Percentiles rank a stretch among this genome's conserved stretches.
Evolutionary conservation across 2,888 invertebrate genomes (phyloP).

Genomic region (Marasmarcha lunaedactyla): DNA sequence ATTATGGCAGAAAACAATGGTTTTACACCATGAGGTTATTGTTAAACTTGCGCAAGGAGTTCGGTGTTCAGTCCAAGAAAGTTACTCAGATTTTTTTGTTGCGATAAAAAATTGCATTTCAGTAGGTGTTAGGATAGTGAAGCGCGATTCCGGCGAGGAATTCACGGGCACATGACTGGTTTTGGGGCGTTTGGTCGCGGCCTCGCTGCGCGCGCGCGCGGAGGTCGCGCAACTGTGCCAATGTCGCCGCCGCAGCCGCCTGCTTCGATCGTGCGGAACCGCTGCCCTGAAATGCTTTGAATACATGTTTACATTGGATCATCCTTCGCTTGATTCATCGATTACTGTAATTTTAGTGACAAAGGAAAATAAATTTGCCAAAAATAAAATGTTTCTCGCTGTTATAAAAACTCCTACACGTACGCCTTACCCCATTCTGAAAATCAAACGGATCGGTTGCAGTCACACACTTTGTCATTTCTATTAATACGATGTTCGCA

Average conservation of each 20-base stretch:
- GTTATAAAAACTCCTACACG: conserved; percentile 20
- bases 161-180: conserved; percentile 34
- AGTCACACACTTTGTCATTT: conserved; percentile 41
- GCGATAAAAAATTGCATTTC: no score
- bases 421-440: conserved; percentile 41
- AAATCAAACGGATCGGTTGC: conserved; percentile 45
- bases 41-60: conserved; percentile 22
- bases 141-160: conserved; percentile 58
- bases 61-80: no score
- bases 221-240: conserved; percentile 66
- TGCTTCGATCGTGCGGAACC: conserved; percentile 52
- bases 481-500: conserved; percentile 64
- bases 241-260: conserved; percentile 42
- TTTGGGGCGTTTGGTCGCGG: conserved; percentile 58
- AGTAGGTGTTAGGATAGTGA: not conserved
- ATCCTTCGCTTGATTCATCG: no score
- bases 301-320: not conserved
- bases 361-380: no score
- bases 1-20: conserved; percentile 24
- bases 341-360: not conserved
- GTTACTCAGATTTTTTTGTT: no score
- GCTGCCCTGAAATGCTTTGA: conserved; percentile 21
- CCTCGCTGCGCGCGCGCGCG: conserved; percentile 49
- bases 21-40: conserved; percentile 20
- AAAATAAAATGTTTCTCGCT: no score